Conservation (phyloP, 2,113 vertebrate genomes). For the Pristiophorus japonicus region DNA sequence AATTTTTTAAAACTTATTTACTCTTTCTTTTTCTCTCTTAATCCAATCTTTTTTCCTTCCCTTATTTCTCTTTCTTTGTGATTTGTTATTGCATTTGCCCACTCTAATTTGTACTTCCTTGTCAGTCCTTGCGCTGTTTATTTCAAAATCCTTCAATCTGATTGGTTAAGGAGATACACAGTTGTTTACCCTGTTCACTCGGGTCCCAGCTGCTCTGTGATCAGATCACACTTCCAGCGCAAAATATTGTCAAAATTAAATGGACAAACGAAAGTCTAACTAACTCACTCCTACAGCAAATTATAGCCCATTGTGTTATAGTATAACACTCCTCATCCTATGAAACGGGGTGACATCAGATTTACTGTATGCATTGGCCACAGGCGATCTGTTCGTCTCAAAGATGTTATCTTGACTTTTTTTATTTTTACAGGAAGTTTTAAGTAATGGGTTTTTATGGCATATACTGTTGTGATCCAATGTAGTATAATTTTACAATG, state of each 20-base stretch:
- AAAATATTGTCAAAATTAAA: background rate
- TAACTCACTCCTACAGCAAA: background rate
- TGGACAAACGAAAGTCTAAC: background rate
- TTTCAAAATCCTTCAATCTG: background rate
- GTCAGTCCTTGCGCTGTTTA: no score
- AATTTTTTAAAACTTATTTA: background rate
- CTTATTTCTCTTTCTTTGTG: background rate
- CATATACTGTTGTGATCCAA: background rate
- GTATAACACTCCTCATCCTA: background rate
- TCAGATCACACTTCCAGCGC: background rate
- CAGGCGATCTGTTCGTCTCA: background rate
- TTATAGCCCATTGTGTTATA: background rate
- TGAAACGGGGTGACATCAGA: background rate
- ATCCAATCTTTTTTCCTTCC: background rate
- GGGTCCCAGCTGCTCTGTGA: background rate
- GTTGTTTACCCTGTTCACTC: background rate
- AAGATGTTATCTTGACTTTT: background rate
- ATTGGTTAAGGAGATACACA: background rate
- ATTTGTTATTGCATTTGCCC: background rate
- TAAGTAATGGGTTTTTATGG: background rate
- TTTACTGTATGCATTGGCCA: no score
- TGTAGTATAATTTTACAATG: background rate
- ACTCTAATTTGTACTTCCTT: background rate
- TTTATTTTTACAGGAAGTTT: background rate
- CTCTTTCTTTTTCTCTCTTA: no score